A percentile compares a stretch with the other conserved stretches of the same genome.
Evolutionary conservation across 2,888 invertebrate genomes (phyloP).

Genomic region (Cordilura impudica): DNA sequence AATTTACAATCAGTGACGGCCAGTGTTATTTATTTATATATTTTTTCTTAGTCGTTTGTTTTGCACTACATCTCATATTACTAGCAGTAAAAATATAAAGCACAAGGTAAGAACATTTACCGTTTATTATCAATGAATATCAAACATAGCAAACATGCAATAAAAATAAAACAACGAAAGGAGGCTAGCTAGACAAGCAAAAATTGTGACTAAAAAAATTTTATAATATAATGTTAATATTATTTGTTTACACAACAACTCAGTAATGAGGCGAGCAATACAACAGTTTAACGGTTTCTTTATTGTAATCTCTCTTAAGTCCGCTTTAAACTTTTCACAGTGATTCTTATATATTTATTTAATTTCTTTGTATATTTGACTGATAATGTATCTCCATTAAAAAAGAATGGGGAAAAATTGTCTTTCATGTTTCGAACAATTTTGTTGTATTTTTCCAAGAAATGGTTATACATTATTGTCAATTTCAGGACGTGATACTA

Average conservation of each 20-base stretch:
- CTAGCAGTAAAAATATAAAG: constrained; percentile 11
- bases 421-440: constrained; percentile 43
- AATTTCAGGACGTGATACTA: constrained; percentile 67
- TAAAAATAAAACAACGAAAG: constrained; percentile 10
- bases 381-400: neutral
- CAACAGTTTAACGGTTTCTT: constrained; percentile 41
- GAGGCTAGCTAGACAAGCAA: constrained; percentile 11
- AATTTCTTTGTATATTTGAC: neutral
- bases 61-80: constrained; percentile 43
- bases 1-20: neutral
- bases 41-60: neutral
- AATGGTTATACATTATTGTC: constrained; percentile 65
- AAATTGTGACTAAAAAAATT: neutral
- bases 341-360: constrained; percentile 4
- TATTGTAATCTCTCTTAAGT: constrained; percentile 34
- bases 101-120: constrained; percentile 34
- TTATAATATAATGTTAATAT: constrained; percentile 22
- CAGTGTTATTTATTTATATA: neutral
- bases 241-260: constrained; percentile 1
- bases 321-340: constrained; percentile 21
- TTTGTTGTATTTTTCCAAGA: constrained; percentile 64
- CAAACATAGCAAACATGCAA: constrained; percentile 1
- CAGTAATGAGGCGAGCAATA: neutral
- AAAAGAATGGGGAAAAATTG: constrained; percentile 44
- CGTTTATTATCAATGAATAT: constrained; percentile 24